These are phyloP conservation scores for Sebastes steindachneri DNA, from an alignment of 2,797 vertebrate genomes.

Conservation along the genomic window DNA sequence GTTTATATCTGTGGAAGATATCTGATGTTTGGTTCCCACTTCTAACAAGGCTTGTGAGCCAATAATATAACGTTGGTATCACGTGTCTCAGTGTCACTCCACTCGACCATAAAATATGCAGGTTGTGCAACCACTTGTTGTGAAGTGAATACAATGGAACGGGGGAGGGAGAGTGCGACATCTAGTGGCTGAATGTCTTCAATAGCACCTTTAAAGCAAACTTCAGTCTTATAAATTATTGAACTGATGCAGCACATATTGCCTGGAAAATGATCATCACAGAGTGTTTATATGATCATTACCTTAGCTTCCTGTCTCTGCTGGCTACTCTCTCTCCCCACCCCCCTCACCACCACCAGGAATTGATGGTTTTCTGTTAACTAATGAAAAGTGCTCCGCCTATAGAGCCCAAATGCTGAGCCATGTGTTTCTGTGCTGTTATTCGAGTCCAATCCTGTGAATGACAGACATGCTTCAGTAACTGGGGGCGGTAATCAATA, in stretches of 20 bases:
- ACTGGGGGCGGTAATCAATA: constrained; percentile 46
- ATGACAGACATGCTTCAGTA: constrained; percentile 43
- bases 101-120: too few relatives aligned
- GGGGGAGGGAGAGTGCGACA: too few relatives aligned
- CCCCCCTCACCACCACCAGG: neutral
- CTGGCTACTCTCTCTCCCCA: neutral
- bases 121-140: too few relatives aligned
- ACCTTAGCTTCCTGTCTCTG: neutral
- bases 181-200: too few relatives aligned
- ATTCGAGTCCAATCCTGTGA: constrained; percentile 31
- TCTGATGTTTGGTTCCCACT: too few relatives aligned
- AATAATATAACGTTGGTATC: too few relatives aligned
- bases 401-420: constrained; percentile 53
- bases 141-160: too few relatives aligned
- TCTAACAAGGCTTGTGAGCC: too few relatives aligned
- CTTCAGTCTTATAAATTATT: neutral
- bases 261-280: constrained; percentile 2
- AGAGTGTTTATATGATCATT: constrained; percentile 1
- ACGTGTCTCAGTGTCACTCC: too few relatives aligned
- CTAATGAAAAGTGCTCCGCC: constrained; percentile 52
- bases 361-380: constrained; percentile 45
- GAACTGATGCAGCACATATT: neutral
- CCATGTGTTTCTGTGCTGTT: constrained; percentile 53
- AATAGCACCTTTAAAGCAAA: neutral
- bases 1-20: too few relatives aligned